Conservation (phyloP, 2,888 invertebrate species). For the Erebia aethiops region DNA sequence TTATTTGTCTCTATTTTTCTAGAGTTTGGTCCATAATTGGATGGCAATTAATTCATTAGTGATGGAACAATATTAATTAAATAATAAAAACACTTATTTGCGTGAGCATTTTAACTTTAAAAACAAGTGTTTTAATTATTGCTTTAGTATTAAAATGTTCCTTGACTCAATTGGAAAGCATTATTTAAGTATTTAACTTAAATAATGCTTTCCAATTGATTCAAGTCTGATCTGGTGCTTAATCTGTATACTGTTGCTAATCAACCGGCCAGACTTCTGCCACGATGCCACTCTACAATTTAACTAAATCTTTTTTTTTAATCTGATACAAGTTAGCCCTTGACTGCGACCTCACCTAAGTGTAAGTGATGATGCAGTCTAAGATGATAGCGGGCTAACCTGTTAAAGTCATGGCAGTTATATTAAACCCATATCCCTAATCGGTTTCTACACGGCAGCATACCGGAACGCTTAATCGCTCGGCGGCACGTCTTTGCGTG, state of each 20-base stretch:
- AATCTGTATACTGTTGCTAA: not conserved
- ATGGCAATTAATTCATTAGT: slow-evolving; percentile 7
- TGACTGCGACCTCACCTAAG: too few relatives aligned
- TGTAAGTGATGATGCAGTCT: too few relatives aligned
- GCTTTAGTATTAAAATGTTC: not conserved
- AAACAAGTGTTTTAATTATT: not conserved
- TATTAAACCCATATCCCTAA: too few relatives aligned
- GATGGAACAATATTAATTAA: not conserved
- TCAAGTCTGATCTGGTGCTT: not conserved
- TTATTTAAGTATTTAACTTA: not conserved
- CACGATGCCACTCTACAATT: too few relatives aligned
- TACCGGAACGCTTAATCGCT: too few relatives aligned
- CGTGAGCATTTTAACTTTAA: not conserved
- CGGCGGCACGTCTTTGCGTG: too few relatives aligned
- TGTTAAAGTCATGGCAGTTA: too few relatives aligned
- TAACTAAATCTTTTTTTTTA: too few relatives aligned
- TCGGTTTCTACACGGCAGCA: too few relatives aligned
- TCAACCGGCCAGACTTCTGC: not conserved
- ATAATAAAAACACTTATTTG: not conserved
- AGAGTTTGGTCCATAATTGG: not conserved
- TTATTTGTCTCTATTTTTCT: slow-evolving; percentile 18
- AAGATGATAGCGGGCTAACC: too few relatives aligned
- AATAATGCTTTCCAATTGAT: not conserved
- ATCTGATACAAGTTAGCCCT: too few relatives aligned
- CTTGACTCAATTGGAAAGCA: too few relatives aligned